Base-by-base conservation (phyloP, 2,888 invertebrate species). In the Pseudococcus longispinus region DNA sequence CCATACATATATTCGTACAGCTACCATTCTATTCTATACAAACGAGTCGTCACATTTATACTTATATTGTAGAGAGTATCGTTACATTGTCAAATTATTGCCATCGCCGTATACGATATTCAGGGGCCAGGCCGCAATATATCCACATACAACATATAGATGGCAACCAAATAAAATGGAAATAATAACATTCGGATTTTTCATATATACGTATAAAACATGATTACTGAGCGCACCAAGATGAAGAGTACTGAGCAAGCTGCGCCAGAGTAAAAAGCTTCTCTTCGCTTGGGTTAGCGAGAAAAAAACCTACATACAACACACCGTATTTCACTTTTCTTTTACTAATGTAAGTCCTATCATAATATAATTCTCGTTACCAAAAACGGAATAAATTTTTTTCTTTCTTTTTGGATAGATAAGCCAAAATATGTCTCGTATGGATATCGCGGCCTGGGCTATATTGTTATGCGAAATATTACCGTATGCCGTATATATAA, bases 361-460 rank as follows among this genome's bases (percentile, higher is more conserved):
- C 84, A 60, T 65, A 84, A 84, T 84, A 65, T 65, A 55, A 65
- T 84, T 84, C 84, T 84, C 84, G 84, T 84, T 84, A 84, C 65
- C 84, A 60, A 84, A 37, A 84, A 84, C 55, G 1, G 37, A 65
- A 84, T 60, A 60, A 60, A 60, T 60, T 65, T 60, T 84, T 65
- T 32, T 15, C 84, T 60, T 9, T 77, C 18, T 65, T 11, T 15
- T 11, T 4, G 37, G 65, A 15, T 42, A 42, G 20, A 42, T 65
- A 84, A 42, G 32, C 65, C 60, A 20, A 84, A 84, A 84, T 84
- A 84, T 84, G 84, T 84, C 84, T 51, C 46, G 37, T 37, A 37
- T 37, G 37, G 37, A 37, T 37, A 37, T 5, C 37, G 37, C 37
- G n/a, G 37, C 37, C 37, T 9, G 29, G 51, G 44, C 42, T 23